These are phyloP conservation scores for Engystomops pustulosus DNA, from an alignment of 2,113 vertebrate species.

Conservation along the genomic window DNA sequence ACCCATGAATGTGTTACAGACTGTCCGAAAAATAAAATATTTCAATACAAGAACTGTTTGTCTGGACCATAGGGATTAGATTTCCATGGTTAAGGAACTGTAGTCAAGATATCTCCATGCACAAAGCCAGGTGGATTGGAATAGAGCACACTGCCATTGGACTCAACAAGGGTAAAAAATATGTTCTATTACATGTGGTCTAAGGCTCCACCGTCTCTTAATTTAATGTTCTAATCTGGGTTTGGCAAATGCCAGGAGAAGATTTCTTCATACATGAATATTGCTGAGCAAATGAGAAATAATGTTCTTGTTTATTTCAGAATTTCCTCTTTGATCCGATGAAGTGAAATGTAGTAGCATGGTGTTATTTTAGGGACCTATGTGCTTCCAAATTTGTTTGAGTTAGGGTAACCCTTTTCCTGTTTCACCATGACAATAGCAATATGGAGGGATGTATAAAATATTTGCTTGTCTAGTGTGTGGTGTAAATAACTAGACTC, in stretches of 20 bases:
- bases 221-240: no score
- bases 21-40: neutral
- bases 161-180: no score
- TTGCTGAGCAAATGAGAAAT: neutral
- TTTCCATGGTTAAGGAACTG: neutral
- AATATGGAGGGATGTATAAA: no score
- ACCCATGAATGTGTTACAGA: neutral
- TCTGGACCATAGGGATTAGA: neutral
- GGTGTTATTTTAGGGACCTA: neutral
- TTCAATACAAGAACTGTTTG: neutral
- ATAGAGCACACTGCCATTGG: neutral
- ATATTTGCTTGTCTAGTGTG: no score
- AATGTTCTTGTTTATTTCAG: neutral
- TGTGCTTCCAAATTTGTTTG: no score
- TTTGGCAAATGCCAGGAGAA: no score
- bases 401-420: no score
- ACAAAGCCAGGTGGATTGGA: neutral
- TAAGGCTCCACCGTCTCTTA: no score
- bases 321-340: neutral
- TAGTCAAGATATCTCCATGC: neutral
- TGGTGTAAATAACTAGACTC: no score
- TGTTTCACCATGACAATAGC: no score
- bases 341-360: neutral
- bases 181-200: no score
- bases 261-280: no score